Base-by-base conservation (phyloP, 2,888 invertebrate species). In the Norana najaformis region DNA sequence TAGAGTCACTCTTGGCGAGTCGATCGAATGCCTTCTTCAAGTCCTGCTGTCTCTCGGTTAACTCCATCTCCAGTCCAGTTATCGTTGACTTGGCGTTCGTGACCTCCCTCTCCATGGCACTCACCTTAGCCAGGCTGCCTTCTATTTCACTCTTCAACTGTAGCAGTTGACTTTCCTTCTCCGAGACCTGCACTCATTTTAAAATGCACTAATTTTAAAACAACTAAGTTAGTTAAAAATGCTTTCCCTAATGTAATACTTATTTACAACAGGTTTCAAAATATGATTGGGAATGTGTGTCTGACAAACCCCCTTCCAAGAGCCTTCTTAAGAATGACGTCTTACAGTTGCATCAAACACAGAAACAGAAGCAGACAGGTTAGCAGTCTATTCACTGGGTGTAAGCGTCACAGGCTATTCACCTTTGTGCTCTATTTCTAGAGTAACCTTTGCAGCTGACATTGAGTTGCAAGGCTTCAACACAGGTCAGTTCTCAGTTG, bases 1-100 rank as follows among this genome's bases (percentile, higher is more conserved):
- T 92, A n/a, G 93, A 93, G 90, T 94, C 94, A 89, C 92, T 92
- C 89, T 93, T 93, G 36, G 91, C 91, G 88, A 93, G 91, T 34
- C 93, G 92, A 47, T 92, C 93, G 90, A 93, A 93, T 5, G 93
- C 92, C 88, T 93, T 91, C 34, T 93, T 92, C 83, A 94, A 91
- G 41, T 94, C 94, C 83, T 93, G 93, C 91, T 94, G 94, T 0
- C 93, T 92, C 13, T 92, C 91, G 90, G 92, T 93, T 89, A 94
- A 92, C 91, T 94, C 94, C 83, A 92, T 92, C 11, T 94, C 94
- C 53, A 94, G 92, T 91, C 94, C 93, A 88, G 94, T 94, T 3
- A 94, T 94, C 88, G 94, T 93, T 69, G 94, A 93, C 92, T 94
- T 30, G 36, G 85, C 4, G 16, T 36, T 5, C 6, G 35, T 36